phyloP scores from a whole-genome alignment of 2,888 invertebrate species.

The Hypsopygia costalis region DNA sequence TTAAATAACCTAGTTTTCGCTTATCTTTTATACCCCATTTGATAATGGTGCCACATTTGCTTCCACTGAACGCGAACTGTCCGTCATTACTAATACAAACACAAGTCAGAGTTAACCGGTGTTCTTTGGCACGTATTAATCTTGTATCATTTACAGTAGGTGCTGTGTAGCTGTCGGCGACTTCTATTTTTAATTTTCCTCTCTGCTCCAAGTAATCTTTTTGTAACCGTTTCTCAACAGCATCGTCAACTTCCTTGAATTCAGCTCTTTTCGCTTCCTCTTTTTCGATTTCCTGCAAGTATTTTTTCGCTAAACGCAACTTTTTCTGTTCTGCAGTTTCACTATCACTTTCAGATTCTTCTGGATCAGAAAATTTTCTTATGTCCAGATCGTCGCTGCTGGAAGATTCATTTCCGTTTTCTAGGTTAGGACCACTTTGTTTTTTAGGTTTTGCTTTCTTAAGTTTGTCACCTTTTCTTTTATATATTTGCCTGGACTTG shows the following conservation, averaged over 20 bases:
- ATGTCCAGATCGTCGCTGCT: conserved; percentile 84
- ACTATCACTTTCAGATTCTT: conserved; percentile 81
- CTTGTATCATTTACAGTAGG: conserved; percentile 57
- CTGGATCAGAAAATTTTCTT: conserved; percentile 71
- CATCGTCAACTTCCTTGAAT: conserved; percentile 82
- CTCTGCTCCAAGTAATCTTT: conserved; percentile 93
- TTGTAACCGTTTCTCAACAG: conserved; percentile 87
- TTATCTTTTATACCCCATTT: conserved; percentile 89
- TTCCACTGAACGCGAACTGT: conserved; percentile 87
- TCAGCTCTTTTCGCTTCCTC: conserved; percentile 87
- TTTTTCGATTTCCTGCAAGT: conserved; percentile 91
- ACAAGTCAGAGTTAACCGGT: conserved; percentile 89
- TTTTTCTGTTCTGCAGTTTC: conserved; percentile 96
- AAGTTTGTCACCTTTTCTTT: conserved; percentile 73
- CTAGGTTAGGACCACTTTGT: conserved; percentile 57
- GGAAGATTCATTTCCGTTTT: conserved; percentile 82
- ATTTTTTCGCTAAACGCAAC: conserved; percentile 92
- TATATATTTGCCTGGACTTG: conserved; percentile 75
- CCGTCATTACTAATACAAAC: conserved; percentile 88
- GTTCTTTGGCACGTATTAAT: conserved; percentile 87
- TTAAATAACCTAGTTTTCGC: conserved; percentile 80
- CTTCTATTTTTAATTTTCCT: conserved; percentile 87
- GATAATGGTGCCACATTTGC: conserved; percentile 92
- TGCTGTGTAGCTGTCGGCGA: conserved; percentile 82
- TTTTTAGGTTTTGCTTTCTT: conserved; percentile 59